These are phyloP conservation scores for Ovibos moschatus DNA, from an alignment of 2,113 vertebrate genomes.

Conservation along the genomic window DNA sequence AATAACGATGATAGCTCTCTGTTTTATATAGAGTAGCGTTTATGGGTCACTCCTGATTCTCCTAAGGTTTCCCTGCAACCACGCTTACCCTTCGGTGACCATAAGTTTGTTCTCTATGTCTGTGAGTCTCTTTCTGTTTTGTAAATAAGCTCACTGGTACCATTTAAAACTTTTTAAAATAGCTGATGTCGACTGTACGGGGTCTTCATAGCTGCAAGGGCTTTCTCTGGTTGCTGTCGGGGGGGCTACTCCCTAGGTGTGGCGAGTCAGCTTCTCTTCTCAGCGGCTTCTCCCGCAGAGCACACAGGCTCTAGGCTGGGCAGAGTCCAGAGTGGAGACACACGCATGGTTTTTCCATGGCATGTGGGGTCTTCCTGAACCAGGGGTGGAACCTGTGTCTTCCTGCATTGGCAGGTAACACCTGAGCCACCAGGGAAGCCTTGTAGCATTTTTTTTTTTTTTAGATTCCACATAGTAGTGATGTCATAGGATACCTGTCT, in stretches of 20 bases:
- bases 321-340: neutral
- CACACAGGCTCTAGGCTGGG: neutral
- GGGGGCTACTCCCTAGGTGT: neutral
- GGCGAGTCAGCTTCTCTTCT: accelerated
- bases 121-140: neutral
- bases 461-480: neutral
- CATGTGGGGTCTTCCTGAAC: neutral
- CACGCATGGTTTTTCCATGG: accelerated
- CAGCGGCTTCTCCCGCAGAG: neutral
- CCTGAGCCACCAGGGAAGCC: neutral
- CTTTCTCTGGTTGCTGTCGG: neutral
- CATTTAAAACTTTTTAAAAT: neutral
- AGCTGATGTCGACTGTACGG: accelerated
- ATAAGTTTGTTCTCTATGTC: neutral
- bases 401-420: accelerated
- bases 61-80: neutral
- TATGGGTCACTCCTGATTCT: neutral
- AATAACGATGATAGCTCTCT: neutral
- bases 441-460: neutral
- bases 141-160: neutral
- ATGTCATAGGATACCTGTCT: neutral
- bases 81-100: accelerated
- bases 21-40: accelerated
- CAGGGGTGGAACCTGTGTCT: accelerated
- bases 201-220: neutral